These are phyloP conservation scores for Prinia subflava DNA, from an alignment of 2,113 vertebrate genomes.

Conservation along the genomic window DNA sequence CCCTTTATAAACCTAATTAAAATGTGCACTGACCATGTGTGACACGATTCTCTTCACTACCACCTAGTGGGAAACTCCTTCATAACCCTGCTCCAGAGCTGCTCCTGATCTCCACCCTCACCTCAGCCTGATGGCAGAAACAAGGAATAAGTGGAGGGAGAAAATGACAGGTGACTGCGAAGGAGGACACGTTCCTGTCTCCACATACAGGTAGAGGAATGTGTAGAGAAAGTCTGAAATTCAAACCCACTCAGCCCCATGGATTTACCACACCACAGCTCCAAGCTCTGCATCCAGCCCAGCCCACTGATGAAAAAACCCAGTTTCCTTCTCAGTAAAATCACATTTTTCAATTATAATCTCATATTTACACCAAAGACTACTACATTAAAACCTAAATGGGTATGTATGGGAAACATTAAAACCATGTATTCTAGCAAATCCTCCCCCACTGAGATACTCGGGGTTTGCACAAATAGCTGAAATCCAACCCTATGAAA, in stretches of 20 bases:
- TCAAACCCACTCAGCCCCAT: not conserved
- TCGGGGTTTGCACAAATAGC: not conserved
- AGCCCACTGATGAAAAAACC: not conserved
- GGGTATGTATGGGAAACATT: not conserved
- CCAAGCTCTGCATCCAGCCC: not conserved
- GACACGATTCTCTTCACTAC: slow-evolving; percentile 20
- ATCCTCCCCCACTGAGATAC: not conserved
- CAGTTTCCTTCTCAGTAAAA: not conserved
- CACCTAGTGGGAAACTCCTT: slow-evolving; percentile 48
- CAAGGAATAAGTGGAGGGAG: not conserved
- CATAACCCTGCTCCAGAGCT: not conserved
- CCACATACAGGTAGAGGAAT: not conserved
- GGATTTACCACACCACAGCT: not conserved
- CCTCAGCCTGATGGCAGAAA: not conserved
- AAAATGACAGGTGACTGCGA: not conserved
- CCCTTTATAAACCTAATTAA: not conserved
- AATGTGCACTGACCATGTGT: not conserved
- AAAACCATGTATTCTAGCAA: not conserved
- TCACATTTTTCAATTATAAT: not conserved
- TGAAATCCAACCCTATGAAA: not conserved
- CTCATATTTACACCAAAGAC: not conserved
- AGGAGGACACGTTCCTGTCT: not conserved
- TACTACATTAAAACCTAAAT: not conserved
- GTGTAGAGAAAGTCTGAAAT: not conserved
- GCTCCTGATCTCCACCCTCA: not conserved